A percentile compares a stretch with the other conserved stretches of the same genome.
Evolutionary conservation across 2,888 invertebrate species (phyloP).

Genomic region (Amiota minor): DNA sequence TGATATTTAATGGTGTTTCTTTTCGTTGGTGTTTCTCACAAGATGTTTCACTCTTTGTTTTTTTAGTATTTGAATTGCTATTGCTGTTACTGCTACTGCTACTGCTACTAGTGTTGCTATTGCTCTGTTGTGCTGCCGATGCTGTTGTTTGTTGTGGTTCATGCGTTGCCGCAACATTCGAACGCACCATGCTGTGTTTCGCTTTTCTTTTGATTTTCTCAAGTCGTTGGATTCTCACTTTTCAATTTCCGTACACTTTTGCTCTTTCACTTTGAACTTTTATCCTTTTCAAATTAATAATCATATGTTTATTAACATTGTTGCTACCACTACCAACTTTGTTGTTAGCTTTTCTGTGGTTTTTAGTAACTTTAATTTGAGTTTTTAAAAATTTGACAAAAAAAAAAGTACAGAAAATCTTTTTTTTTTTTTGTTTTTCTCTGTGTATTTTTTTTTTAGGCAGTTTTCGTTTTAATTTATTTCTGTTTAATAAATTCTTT

Average conservation of each 20-base stretch:
- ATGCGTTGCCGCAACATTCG: constrained; percentile 68
- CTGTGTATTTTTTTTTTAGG: constrained; percentile 6
- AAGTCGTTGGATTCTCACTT: constrained; percentile 31
- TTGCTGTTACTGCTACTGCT: constrained; percentile 42
- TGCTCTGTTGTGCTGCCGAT: constrained; percentile 33
- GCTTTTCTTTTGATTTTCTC: constrained; percentile 8
- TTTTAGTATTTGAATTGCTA: constrained; percentile 44
- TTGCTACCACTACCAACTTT: constrained; percentile 45
- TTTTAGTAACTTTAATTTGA: constrained; percentile 29
- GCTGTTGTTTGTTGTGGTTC: constrained; percentile 53
- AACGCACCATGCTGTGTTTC: constrained; percentile 70
- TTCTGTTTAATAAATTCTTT: not conserved
- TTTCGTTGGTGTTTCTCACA: constrained; percentile 27
- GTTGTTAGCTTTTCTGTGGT: constrained; percentile 32
- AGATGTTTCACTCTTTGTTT: constrained; percentile 44
- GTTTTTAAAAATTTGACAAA: constrained; percentile 30
- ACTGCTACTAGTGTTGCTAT: constrained; percentile 39
- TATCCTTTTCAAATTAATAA: not conserved
- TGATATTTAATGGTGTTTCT: constrained; percentile 37
- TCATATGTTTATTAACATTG: constrained; percentile 34
- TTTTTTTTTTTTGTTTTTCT: no score
- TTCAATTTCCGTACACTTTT: not conserved
- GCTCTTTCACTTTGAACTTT: constrained; percentile 28
- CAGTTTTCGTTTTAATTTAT: constrained; percentile 25
- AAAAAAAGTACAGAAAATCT: not conserved